Evolutionary conservation across 2,113 vertebrate genomes (phyloP).

Genomic region (Ramphastos sulfuratus): DNA sequence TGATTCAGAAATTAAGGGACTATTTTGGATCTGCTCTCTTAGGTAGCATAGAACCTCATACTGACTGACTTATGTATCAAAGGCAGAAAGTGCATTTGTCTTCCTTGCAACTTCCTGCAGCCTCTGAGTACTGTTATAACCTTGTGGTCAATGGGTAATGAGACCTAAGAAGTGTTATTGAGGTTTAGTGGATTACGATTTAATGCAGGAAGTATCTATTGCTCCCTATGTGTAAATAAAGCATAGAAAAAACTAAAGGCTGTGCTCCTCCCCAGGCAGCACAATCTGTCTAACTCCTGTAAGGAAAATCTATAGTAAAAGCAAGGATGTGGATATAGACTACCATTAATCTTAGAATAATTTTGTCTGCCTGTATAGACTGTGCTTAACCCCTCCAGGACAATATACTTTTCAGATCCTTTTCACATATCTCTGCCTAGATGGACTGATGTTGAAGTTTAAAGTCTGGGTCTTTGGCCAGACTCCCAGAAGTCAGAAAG

Average conservation of each 20-base stretch:
- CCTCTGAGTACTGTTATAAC: background rate
- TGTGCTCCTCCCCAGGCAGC: background rate
- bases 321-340: background rate
- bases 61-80: background rate
- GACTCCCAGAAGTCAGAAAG: background rate
- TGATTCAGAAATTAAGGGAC: background rate
- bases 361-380: background rate
- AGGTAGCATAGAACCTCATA: background rate
- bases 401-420: background rate
- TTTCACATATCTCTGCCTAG: background rate
- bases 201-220: background rate
- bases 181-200: background rate
- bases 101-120: background rate
- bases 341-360: background rate
- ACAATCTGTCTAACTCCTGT: background rate
- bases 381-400: background rate
- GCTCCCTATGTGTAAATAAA: background rate
- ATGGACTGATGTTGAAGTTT: background rate
- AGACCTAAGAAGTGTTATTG: background rate
- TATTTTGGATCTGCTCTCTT: background rate
- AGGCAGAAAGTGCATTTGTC: background rate
- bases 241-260: background rate
- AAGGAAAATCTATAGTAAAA: background rate
- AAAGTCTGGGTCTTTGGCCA: background rate
- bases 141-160: background rate